Base-by-base conservation (phyloP, 2,888 invertebrate genomes). In the Harpalus rufipes region DNA sequence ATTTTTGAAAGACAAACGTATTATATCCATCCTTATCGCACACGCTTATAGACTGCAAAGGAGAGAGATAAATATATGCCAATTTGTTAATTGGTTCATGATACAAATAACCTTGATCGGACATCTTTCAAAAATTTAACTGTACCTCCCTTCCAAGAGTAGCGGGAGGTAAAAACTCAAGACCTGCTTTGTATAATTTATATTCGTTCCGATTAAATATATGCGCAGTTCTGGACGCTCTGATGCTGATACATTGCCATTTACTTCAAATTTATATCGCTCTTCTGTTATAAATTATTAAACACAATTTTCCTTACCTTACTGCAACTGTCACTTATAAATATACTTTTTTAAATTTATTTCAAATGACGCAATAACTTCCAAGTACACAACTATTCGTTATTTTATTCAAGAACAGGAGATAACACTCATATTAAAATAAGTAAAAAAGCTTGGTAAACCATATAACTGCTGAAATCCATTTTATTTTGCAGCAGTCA, bases 251-350 rank as follows among this genome's bases (percentile, higher is more conserved):
- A 74, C 51, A 44, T 44, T 74, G 72, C 72, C 16, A 74, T 74
- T 74, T 74, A 41, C 21, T 74, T 74, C 18, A 41, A 74, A 74
- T 74, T 74, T 74, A 74, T 68, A 68, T 39, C 39, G 32, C 68
- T 39, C 7, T 68, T 39, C 39, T 39, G 39, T 14, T 39, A 39
- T 68, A 68, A 68, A 68, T 68, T 68, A 68, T 68, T 39, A 39
- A 68, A n/a, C n/a, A 68, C 39, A 41, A 7, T 68, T 68, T 63
- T 63, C 16, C 21, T 65, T 14, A 68, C n/a, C 32, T 65, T 14
- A 68, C 68, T 68, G 68, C 68, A 68, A 68, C 68, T 39, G 68
- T 68, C 68, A 14, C 68, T 68, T 68, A 25, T 63, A 63, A 39
- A 39, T 39, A 68, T 68, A 39, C 32, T 68, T 68, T 1, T 21